Evolutionary conservation across 2,888 invertebrate species (phyloP).

Genomic region (Agonopterix heracliana): DNA sequence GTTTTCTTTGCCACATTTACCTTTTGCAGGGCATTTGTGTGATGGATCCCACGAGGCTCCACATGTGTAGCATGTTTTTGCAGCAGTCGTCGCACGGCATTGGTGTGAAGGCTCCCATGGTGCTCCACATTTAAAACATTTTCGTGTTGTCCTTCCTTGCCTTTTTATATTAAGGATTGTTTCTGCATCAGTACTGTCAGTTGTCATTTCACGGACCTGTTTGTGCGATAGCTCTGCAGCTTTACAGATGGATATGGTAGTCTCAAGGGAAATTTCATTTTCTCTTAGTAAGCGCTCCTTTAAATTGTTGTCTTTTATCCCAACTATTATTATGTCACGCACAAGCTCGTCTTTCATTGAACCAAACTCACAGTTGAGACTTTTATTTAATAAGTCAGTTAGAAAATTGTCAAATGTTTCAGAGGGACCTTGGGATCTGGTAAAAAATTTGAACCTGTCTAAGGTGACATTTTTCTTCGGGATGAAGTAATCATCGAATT

Average conservation of each 20-base stretch:
- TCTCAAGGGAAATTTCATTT: neutral
- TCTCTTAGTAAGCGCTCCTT: neutral
- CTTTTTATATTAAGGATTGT: neutral
- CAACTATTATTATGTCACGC: slow-evolving; percentile 1
- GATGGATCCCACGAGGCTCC: neutral
- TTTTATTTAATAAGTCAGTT: slow-evolving; percentile 2
- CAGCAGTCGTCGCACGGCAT: no score
- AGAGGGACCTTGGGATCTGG: neutral
- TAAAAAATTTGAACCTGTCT: slow-evolving; percentile 1
- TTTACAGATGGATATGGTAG: neutral
- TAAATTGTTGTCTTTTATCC: neutral
- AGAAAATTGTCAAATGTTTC: neutral
- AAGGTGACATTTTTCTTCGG: slow-evolving; percentile 1
- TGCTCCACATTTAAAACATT: neutral
- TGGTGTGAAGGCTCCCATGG: no score
- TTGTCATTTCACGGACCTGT: no score
- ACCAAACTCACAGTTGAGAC: neutral
- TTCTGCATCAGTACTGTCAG: neutral
- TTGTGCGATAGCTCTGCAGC: neutral
- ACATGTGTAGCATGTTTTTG: neutral
- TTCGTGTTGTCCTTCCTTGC: neutral
- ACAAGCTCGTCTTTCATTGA: neutral
- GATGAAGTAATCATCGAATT: neutral
- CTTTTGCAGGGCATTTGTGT: neutral
- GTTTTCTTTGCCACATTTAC: neutral